These are phyloP conservation scores for Psittacus erithacus DNA, from an alignment of 2,113 vertebrate species.

Conservation along the genomic window DNA sequence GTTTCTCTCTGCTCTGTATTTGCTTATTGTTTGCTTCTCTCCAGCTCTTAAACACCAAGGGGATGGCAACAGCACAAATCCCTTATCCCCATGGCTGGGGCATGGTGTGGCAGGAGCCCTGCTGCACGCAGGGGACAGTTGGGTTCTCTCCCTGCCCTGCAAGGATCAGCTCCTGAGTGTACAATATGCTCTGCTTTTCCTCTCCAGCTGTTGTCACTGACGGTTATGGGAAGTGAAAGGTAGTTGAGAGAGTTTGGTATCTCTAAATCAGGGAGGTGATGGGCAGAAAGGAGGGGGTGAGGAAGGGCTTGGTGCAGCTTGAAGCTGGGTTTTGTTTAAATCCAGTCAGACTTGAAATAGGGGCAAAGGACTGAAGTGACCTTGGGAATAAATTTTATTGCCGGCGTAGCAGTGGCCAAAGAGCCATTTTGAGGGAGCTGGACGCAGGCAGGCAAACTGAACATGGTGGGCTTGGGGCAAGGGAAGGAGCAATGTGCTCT, in stretches of 20 bases:
- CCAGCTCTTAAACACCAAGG: background rate
- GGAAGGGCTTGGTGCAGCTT: background rate
- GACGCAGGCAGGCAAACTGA: background rate
- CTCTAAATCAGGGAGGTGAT: background rate
- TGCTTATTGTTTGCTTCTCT: background rate
- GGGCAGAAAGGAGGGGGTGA: background rate
- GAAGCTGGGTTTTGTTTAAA: background rate
- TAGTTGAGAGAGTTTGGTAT: background rate
- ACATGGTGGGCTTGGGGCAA: background rate
- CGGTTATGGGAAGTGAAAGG: constrained; percentile 24
- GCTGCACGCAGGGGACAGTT: background rate
- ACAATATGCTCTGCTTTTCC: constrained; percentile 3
- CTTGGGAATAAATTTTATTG: constrained; percentile 49
- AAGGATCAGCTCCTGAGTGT: constrained; percentile 21
- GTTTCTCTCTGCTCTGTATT: background rate
- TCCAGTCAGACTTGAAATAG: background rate
- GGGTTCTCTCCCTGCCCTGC: background rate
- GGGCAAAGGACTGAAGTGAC: constrained; percentile 6
- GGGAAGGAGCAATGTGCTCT: background rate
- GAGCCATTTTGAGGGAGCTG: constrained; percentile 57
- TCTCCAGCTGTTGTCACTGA: constrained; percentile 33
- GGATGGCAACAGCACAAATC: rapidly evolving
- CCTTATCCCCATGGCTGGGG: background rate
- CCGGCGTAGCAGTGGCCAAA: background rate
- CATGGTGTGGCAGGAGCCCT: background rate